Conservation (phyloP, 2,113 vertebrate species). For the Thalassarche chlororhynchos region DNA sequence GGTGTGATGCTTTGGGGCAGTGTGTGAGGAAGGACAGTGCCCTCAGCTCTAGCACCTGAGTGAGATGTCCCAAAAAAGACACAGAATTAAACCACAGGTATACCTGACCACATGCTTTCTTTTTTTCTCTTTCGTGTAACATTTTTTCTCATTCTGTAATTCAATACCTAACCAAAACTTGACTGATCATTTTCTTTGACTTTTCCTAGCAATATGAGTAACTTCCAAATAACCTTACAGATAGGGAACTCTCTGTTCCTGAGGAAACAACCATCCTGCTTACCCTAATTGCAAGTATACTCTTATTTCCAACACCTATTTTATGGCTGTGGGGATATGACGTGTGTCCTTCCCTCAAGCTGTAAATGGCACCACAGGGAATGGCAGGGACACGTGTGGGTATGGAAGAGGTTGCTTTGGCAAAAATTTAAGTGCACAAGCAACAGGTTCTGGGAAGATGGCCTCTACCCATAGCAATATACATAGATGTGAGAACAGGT, state of each 20-base stretch:
- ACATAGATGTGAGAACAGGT: background rate
- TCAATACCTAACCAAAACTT: background rate
- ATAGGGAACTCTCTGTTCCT: background rate
- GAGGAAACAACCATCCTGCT: background rate
- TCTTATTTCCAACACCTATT: background rate
- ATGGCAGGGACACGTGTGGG: rapidly evolving
- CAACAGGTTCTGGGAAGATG: background rate
- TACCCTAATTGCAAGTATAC: background rate
- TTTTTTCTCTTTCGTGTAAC: background rate
- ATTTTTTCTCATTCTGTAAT: background rate
- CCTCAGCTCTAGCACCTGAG: background rate
- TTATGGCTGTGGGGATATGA: background rate
- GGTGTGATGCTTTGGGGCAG: background rate
- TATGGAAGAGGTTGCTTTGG: background rate
- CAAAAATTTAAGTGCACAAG: background rate
- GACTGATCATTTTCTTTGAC: background rate
- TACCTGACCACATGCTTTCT: background rate
- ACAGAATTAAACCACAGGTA: background rate
- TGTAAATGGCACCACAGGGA: background rate
- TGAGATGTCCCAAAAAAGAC: background rate
- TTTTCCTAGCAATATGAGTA: background rate
- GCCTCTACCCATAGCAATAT: background rate
- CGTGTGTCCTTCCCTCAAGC: background rate
- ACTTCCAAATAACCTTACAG: background rate
- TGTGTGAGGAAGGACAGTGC: background rate